Conservation (phyloP, 2,113 vertebrate species). For the Python bivittatus region DNA sequence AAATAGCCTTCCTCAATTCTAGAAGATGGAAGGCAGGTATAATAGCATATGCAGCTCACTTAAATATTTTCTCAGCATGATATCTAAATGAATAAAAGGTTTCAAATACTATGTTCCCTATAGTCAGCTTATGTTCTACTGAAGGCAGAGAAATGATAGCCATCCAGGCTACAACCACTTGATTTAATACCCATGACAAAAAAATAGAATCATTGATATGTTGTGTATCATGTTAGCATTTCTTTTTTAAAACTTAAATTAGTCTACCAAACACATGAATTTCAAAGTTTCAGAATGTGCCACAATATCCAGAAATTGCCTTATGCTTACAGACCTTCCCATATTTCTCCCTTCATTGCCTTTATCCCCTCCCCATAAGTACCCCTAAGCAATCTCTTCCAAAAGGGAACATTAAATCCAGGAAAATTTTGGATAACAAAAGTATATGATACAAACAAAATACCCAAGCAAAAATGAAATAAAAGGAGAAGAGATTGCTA, state of each 20-base stretch:
- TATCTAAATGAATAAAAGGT: slow-evolving; percentile 52
- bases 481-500: background rate
- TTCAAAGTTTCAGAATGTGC: background rate
- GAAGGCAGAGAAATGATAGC: slow-evolving; percentile 46
- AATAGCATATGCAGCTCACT: slow-evolving; percentile 36
- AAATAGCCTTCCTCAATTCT: slow-evolving; percentile 44
- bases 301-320: background rate
- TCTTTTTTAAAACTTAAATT: background rate
- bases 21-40: slow-evolving; percentile 52
- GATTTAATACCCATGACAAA: background rate
- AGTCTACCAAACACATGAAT: background rate
- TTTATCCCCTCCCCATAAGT: background rate
- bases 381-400: background rate
- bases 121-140: slow-evolving; percentile 9
- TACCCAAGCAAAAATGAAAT: background rate
- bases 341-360: too few species aligned
- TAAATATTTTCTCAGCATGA: slow-evolving; percentile 47
- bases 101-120: slow-evolving; percentile 43
- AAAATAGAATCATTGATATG: background rate
- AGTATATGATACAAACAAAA: background rate
- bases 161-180: slow-evolving; percentile 38
- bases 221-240: slow-evolving; percentile 43
- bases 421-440: background rate
- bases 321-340: too few species aligned
- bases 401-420: background rate